Base-by-base conservation (phyloP, 2,113 vertebrate species). In the Pagrus major region DNA sequence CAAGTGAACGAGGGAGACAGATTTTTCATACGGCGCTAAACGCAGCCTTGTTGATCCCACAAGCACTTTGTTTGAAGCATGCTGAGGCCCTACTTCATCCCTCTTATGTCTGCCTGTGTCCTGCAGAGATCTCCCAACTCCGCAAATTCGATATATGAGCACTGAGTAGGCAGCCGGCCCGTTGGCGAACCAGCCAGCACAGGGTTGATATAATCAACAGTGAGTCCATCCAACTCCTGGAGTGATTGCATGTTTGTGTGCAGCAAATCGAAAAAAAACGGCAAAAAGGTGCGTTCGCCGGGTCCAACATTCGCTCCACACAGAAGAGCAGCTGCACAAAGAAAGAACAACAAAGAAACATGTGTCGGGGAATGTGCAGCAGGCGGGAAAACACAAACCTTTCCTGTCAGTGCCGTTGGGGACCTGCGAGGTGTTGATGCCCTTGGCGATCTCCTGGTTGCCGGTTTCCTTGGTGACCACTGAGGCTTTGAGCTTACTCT, bases 401-500 rank as follows among this genome's bases (percentile, higher is more conserved):
- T 96, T 96, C 95, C 95, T 95, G 92, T 97, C 95, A 79, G 94
- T 94, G 94, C 94, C 94, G 93, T 94, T 91, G 93, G 95, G 93
- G 91, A 95, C 92, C 95, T 94, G 95, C 89, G 94, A 94, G 89
- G 94, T 94, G 95, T 95, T 95, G 95, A 95, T 89, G 93, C 95
- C 95, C 95, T 96, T 97, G 94, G 94, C 92, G 89, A 91, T 94
- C 94, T 98, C 97, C 94, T 95, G 97, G 94, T 94, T 94, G 94
- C 93, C 7, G 2, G 89, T 91, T 88, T 94, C 94, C 92, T 91
- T 95, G 83, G 88, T 68, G 86, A 92, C 84, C 59, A 33, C 90
- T 71, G 95, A 92, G 94, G 95, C 95, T 96, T 97, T 98, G 93
- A 97, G 96, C 96, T 97, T 98, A 93, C 94, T 97, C 96, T 97